Evolutionary conservation across 2,888 invertebrate species (phyloP), one percentile per base, ranked within the genome.

Genomic region (Diaprepes abbreviatus): DNA sequence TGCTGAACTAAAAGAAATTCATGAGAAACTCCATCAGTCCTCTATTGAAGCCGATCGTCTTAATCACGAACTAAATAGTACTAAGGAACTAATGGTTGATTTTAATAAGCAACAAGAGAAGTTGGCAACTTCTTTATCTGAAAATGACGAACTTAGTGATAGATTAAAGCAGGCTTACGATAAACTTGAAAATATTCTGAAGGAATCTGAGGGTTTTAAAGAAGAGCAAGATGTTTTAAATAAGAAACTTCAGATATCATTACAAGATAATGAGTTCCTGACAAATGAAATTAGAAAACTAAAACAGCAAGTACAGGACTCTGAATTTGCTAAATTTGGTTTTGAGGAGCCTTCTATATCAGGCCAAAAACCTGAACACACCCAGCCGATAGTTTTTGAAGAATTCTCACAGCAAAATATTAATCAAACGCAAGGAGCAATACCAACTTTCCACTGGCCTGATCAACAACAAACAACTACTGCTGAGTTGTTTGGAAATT

Each of bases 211-310:
- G 9, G 19, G 16, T 2, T 10, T 54, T 12, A 31, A 43, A 21
- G 14, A 43, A n/a, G 54, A 55, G 14, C 28, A 55, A 17, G n/a
- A 35, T 6, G 3, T 14, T 31, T 31, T 33, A 40, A 57, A 35
- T 48, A 33, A 45, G 17, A 17, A 48, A 17, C 40, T 57, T 10
- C 14, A 19, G 28, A n/a, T 16, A 3, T 48, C 35, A 12, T 17
- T 14, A 9, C 86, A 79, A 31, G 43, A 43, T 79, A 84, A 36
- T 66, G 85, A 64, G 82, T 80, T 74, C 78, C 79, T 72, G 82
- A 67, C 66, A 40, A 31, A 57, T 35, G 67, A 73, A 59, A 62
- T 73, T 35, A 58, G 63, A 4, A 40, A 55, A 21, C 40, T 74
- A 19, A 72, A 68, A 68, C 59, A 73, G 14, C 66, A 78, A 69